Base-by-base conservation (phyloP, 64 coral and sea anemone genomes). In the Anthopleura sola region DNA sequence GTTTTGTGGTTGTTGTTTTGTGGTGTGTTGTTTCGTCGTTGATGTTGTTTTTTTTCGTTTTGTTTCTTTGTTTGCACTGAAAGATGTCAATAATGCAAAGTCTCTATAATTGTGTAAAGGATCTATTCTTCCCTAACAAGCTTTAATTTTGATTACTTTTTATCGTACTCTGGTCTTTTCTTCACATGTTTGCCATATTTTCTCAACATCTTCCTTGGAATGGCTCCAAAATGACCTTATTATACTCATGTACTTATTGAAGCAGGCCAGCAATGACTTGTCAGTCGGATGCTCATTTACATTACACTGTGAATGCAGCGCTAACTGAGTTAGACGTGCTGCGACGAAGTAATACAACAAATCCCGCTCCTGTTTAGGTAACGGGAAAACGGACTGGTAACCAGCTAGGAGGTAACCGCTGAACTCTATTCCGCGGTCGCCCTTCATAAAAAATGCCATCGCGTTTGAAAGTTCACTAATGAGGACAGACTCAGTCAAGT, bases 351-450 rank as follows among this genome's bases (percentile, higher is more conserved):
- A 81, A 32, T 97, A 97, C 68, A 93, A 51, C 69, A 92, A 47
- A 3, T 92, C 87, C 14, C 85, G 81, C 54, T 97, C 94, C 28
- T 79, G 55, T 50, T 18, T 19, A 10, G 90, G 68, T n/a, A 97
- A 77, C 26, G 94, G 87, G 64, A 84, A 92, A 87, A 53, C 77
- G 5, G 87, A 75, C 83, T 97, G 86, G 90, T 93, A 93, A 28
- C 94, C 94, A 80, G 90, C 84, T 7, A 97, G 48, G 34, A 97
- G 11, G 79, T 69, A 86, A 21, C 94, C 90, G 77, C 94, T 97
- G 55, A 58, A 71, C 36, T 32, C 78, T 37, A 89, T 31, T 6
- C 75, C 75, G 33, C 87, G 53, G 49, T 92, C 83, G 24, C 76
- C 85, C 0, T 80, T 37, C 60, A 92, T 89, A n/a, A 86, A 86